Evolutionary conservation across 2,888 invertebrate genomes (phyloP), one percentile per base, ranked within the genome.

Genomic region (Sylvicola cinctus): DNA sequence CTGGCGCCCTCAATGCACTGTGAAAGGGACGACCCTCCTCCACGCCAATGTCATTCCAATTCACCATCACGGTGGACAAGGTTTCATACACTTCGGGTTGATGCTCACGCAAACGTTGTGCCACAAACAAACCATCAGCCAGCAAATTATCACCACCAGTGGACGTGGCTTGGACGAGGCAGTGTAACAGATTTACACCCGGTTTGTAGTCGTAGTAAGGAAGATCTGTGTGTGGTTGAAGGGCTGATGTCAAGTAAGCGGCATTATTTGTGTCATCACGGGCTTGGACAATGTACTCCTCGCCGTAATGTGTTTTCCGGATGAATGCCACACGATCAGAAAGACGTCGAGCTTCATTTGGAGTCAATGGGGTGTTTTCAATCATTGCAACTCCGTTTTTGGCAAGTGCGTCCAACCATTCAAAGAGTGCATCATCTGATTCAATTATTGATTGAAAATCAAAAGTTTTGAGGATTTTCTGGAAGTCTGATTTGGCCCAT

Each of bases 121-220:
- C 76, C 5, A 73, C 62, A 39, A 65, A 66, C 42, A 73, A 70
- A 32, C 70, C 70, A 46, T 81, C 80, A 0, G 71, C 66, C 1
- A 80, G 55, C 15, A 73, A 56, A 48, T 73, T 77, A 35, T 71
- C 69, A 1, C 78, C 80, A 1, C 79, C 79, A 16, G 52, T 44
- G 4, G 67, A 66, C 7, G 55, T 40, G 3, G 73, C 67, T 53
- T 77, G 77, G 10, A 66, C 66, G 8, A 77, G 50, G 50, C 76
- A 80, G 49, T 80, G 80, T 8, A 81, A 57, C 43, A 78, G 53
- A 50, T 76, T 76, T 0, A 68, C 70, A 42, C 79, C 74, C 0
- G 80, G 79, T 40, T 70, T 72, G 48, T 78, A 74, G 42, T 74
- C 68, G 46, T 79, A 76, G 48, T 80, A 80, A 0, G 80, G 78